Base-by-base conservation (phyloP, 2,113 vertebrate species). In the Callospermophilus lateralis region DNA sequence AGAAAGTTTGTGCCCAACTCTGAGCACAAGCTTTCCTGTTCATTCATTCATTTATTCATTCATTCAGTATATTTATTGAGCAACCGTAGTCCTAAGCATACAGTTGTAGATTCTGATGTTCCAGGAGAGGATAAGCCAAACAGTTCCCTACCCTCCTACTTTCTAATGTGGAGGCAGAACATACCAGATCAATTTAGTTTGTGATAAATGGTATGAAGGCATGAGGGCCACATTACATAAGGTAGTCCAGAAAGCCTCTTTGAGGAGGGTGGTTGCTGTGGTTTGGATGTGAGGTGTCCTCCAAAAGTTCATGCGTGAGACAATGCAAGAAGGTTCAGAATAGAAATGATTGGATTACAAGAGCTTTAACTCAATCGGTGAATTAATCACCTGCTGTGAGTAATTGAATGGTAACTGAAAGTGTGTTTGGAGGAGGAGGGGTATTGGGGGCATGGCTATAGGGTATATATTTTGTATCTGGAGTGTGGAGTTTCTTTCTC, bases 141-240 rank as follows among this genome's bases (percentile, higher is more conserved):
- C 28, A 58, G 86, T 79, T 83, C 30, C 34, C 67, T 72, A 32
- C 63, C 68, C 7, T 83, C n/a, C 28, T 45, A 72, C 22, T 51
- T 74, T 83, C 78, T 85, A 42, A 39, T 34, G 20, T n/a, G 34
- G 2, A 89, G 67, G 53, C 30, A 39, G 45, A 70, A 55, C 8
- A 73, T 28, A 15, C 6, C 37, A 95, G 48, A 72, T 45, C 65
- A 65, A 53, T 92, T 81, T 80, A 92, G 30, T 72, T 92, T 90
- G 26, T 55, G 70, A 61, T 85, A 58, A 78, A 74, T 79, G 15
- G 68, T 61, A 51, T 34, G 34, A 84, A 93, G 10, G 9, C 8
- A 1, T 79, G n/a, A 39, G 15, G 11, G 6, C 6, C 63, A 53
- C 26, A 42, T 78, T 78, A 42, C 6, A 63, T 6, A 53, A 8